phyloP scores from a whole-genome alignment of 2,888 invertebrate species.

The Loripinus fragilis region DNA sequence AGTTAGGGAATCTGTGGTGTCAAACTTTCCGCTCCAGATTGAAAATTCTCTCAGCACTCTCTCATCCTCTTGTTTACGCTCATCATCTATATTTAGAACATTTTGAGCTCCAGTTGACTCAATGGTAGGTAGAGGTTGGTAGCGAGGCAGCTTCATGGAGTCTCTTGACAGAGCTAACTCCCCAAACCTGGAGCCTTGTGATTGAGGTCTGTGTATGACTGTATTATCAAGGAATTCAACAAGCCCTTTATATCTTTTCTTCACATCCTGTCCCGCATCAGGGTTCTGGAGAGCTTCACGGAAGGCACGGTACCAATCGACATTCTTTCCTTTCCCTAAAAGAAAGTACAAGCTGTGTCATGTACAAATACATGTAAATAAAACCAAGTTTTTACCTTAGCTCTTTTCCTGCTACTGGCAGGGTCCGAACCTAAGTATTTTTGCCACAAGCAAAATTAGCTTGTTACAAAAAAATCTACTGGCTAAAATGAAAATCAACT shows the following conservation, averaged over 20 bases:
- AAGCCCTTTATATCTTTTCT: slow-evolving; percentile 72
- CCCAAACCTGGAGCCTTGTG: slow-evolving; percentile 71
- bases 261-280: slow-evolving; percentile 68
- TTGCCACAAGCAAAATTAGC: too few species aligned
- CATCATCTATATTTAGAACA: slow-evolving; percentile 64
- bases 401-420: too few species aligned
- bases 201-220: slow-evolving; percentile 76
- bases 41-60: slow-evolving; percentile 48
- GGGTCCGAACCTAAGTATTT: too few species aligned
- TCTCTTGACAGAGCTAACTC: slow-evolving; percentile 40
- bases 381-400: too few species aligned
- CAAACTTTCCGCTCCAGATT: slow-evolving; percentile 56
- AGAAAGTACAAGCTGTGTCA: slow-evolving; percentile 39
- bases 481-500: too few species aligned
- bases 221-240: slow-evolving; percentile 81
- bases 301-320: slow-evolving; percentile 79
- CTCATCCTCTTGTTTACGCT: slow-evolving; percentile 51
- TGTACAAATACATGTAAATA: too few species aligned
- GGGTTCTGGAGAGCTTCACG: slow-evolving; percentile 73
- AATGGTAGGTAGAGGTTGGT: slow-evolving; percentile 74
- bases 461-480: too few species aligned
- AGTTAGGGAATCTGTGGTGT: slow-evolving; percentile 69
- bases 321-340: slow-evolving; percentile 68
- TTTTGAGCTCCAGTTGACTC: slow-evolving; percentile 52
- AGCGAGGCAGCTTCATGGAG: slow-evolving; percentile 67